Conservation (phyloP, 2,888 invertebrate species). For the Protophormia terraenovae region DNA sequence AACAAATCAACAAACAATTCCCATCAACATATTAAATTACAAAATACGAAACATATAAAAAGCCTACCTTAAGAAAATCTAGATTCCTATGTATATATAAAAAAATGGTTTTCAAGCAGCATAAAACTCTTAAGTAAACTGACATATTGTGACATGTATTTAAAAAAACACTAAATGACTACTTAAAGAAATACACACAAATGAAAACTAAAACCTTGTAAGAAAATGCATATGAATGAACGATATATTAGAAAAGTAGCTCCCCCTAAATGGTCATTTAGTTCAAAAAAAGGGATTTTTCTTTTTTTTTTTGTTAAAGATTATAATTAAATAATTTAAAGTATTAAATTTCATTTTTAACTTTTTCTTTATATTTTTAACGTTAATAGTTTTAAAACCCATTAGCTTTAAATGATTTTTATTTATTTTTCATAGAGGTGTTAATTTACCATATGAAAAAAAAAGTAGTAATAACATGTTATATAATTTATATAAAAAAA, state of each 20-base stretch:
- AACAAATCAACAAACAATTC: slow-evolving; percentile 47
- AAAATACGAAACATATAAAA: not conserved
- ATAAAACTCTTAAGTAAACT: not conserved
- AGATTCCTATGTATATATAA: not conserved
- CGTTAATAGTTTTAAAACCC: slow-evolving; percentile 38
- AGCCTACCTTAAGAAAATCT: not conserved
- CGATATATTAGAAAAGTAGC: not conserved
- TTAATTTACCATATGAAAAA: slow-evolving; percentile 34
- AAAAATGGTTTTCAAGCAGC: not conserved
- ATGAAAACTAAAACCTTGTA: slow-evolving; percentile 29
- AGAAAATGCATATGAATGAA: not conserved
- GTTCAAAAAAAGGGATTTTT: too few species aligned
- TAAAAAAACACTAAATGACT: slow-evolving; percentile 40
- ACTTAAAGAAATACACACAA: slow-evolving; percentile 10
- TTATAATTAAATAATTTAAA: not conserved
- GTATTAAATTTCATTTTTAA: slow-evolving; percentile 23
- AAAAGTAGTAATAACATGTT: not conserved
- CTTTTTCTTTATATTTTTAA: not conserved
- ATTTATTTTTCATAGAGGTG: slow-evolving; percentile 11
- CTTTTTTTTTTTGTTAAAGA: slow-evolving; percentile 20
- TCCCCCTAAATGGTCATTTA: slow-evolving; percentile 13
- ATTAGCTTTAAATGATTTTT: slow-evolving; percentile 21
- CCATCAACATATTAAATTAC: slow-evolving; percentile 56
- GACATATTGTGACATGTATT: slow-evolving; percentile 43
- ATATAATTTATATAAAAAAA: not conserved